phyloP scores from a whole-genome alignment of 1,140 invertebrate genomes.

The Drosophila bocqueti region DNA sequence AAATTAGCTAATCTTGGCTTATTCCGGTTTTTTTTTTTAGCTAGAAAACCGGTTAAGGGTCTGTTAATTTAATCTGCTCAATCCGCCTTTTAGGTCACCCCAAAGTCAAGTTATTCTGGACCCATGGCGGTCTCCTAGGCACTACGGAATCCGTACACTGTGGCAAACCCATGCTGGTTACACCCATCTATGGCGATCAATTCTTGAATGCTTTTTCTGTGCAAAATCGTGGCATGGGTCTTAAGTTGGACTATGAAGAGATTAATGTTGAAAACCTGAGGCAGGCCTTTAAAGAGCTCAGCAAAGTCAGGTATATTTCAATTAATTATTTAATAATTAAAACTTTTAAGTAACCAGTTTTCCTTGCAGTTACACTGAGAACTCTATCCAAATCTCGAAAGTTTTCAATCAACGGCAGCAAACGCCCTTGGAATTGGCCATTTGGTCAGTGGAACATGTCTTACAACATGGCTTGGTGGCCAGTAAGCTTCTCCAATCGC shows the following conservation, averaged over 20 bases:
- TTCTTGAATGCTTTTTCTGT: conserved; percentile 87
- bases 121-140: conserved; percentile 91
- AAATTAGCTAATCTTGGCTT: background rate
- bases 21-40: conserved; percentile 1
- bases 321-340: background rate
- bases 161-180: conserved; percentile 90
- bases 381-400: conserved; percentile 86
- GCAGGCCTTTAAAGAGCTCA: conserved; percentile 41
- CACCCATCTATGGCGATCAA: conserved; percentile 90
- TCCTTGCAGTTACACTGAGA: conserved; percentile 82
- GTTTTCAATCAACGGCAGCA: conserved; percentile 88
- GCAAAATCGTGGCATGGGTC: conserved; percentile 87
- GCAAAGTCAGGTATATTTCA: conserved; percentile 46
- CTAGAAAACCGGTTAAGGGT: conserved; percentile 18
- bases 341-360: conserved; percentile 23
- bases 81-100: conserved; percentile 86
- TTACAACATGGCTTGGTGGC: conserved; percentile 85
- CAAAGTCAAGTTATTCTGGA: conserved; percentile 89
- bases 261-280: conserved; percentile 40
- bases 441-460: conserved; percentile 90
- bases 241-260: conserved; percentile 86
- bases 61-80: background rate
- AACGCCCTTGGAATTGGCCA: conserved; percentile 87
- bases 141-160: conserved; percentile 90
- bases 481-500: conserved; percentile 85